Conservation (phyloP, 2,113 vertebrate genomes). For the Chaetodon auriga region DNA sequence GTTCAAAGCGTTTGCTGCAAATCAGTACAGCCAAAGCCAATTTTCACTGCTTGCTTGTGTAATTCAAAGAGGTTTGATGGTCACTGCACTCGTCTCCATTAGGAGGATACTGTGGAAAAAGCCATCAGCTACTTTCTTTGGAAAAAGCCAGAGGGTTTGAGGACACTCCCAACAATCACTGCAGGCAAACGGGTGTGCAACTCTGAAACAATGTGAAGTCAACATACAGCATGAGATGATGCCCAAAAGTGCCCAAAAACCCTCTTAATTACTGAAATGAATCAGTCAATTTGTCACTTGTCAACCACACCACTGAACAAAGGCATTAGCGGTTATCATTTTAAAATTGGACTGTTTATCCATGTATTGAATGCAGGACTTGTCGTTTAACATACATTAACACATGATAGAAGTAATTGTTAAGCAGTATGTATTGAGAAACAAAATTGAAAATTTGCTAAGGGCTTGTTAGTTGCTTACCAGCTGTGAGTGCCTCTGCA, state of each 20-base stretch:
- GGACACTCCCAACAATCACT: neutral
- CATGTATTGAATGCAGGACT: slow-evolving; percentile 15
- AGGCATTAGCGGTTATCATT: slow-evolving; percentile 28
- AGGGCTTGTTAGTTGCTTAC: slow-evolving; percentile 26
- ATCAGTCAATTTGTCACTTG: slow-evolving; percentile 54
- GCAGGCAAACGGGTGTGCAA: neutral
- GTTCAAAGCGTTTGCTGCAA: neutral
- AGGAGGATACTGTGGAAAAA: neutral
- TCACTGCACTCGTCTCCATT: neutral
- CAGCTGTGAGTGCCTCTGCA: slow-evolving; percentile 22
- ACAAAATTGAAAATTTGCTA: slow-evolving; percentile 46
- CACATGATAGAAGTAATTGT: slow-evolving; percentile 36
- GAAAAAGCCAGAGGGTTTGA: neutral
- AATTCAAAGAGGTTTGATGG: slow-evolving; percentile 5
- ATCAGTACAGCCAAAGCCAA: neutral
- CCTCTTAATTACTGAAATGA: neutral
- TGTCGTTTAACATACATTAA: slow-evolving; percentile 48
- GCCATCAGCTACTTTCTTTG: neutral
- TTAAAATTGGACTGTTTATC: slow-evolving; percentile 25
- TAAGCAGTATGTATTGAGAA: slow-evolving; percentile 36
- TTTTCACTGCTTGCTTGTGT: neutral
- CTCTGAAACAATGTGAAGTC: neutral
- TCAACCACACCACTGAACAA: slow-evolving; percentile 47
- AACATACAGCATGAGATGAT: neutral
- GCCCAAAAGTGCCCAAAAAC: neutral